Evolutionary conservation across 1,140 invertebrate species (phyloP).

Genomic region (Megalopta genalis): DNA sequence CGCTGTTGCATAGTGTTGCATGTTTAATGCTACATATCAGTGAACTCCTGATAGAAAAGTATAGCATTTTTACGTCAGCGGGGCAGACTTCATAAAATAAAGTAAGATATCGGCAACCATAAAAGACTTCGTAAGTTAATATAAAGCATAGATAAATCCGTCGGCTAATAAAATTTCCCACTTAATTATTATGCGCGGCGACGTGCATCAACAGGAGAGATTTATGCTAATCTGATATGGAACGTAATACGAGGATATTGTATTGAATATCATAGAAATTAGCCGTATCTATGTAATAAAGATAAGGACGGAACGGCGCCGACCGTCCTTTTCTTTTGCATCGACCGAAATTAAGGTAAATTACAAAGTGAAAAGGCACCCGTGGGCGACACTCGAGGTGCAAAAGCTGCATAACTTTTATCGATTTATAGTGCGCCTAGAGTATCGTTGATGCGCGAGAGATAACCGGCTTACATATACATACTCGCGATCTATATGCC

Average conservation of each 20-base stretch:
- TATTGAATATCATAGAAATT: conserved; percentile 46
- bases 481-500: conserved; percentile 27
- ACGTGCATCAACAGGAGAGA: conserved; percentile 17
- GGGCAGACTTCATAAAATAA: not conserved
- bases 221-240: conserved; percentile 37
- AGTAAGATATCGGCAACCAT: not conserved
- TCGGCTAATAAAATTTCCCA: conserved; percentile 14
- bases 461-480: conserved; percentile 11
- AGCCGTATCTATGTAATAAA: not conserved
- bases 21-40: too few relatives aligned
- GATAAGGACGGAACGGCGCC: conserved; percentile 23
- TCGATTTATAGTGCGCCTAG: not conserved
- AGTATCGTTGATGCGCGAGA: not conserved
- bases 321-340: not conserved
- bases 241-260: conserved; percentile 39
- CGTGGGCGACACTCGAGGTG: conserved; percentile 26
- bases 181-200: conserved; percentile 32
- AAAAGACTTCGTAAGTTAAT: not conserved
- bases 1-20: too few relatives aligned
- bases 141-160: conserved; percentile 27
- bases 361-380: conserved; percentile 29
- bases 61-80: too few relatives aligned
- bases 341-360: conserved; percentile 34
- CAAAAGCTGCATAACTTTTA: conserved; percentile 15
- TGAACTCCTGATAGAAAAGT: too few relatives aligned